phyloP scores from a whole-genome alignment of 2,888 invertebrate species.

The Aricia artaxerxes region DNA sequence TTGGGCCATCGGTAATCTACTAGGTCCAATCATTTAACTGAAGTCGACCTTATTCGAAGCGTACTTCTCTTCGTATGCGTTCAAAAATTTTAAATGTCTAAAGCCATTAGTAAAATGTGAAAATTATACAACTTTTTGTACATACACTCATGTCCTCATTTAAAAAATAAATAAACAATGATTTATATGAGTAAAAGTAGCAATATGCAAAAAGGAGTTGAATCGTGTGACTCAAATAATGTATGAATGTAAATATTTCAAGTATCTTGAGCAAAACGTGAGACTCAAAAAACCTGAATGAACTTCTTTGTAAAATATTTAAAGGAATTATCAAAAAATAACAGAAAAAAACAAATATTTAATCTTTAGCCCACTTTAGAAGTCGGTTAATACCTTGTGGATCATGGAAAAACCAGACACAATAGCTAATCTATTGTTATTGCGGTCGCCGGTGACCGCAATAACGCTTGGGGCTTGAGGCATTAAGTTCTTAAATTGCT shows the following conservation, averaged over 20 bases:
- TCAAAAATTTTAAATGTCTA: neutral
- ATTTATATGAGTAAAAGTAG: constrained; percentile 1
- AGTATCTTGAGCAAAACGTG: neutral
- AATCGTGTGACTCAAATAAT: neutral
- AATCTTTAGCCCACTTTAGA: no score
- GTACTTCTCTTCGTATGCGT: no score
- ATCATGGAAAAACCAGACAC: no score
- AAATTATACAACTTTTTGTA: constrained; percentile 14
- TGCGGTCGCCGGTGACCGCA: no score
- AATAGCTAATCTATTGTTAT: no score
- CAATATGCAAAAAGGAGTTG: neutral
- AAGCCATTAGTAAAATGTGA: constrained; percentile 7
- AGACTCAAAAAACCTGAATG: neutral
- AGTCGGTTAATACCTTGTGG: no score
- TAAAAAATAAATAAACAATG: constrained; percentile 16
- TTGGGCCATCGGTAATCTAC: no score
- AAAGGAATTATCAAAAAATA: neutral
- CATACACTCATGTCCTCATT: neutral
- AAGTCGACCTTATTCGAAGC: no score
- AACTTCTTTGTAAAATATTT: neutral
- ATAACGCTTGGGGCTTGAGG: no score
- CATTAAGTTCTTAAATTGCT: no score
- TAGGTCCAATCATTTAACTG: no score
- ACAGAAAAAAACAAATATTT: neutral
- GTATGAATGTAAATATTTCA: neutral